Conservation (phyloP, 2,888 invertebrate genomes). For the Chrysomela aeneicollis region DNA sequence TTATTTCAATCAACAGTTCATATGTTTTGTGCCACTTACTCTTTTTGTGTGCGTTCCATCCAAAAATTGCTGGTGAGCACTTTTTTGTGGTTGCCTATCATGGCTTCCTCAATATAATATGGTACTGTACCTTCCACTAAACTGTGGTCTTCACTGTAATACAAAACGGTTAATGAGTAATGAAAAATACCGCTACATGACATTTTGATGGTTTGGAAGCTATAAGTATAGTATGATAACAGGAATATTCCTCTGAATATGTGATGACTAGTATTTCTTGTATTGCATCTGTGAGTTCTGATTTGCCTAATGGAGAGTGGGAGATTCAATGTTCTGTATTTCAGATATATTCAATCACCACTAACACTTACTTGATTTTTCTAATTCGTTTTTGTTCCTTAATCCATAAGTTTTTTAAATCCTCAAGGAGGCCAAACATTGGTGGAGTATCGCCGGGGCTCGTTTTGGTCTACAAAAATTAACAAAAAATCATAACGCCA, state of each 20-base stretch:
- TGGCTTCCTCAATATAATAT: constrained; percentile 44
- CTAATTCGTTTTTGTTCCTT: constrained; percentile 41
- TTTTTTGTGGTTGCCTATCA: constrained; percentile 50
- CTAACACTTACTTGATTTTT: constrained; percentile 42
- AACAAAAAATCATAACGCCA: constrained; percentile 7
- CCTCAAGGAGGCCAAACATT: constrained; percentile 41
- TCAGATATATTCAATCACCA: background rate
- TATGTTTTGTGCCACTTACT: constrained; percentile 49
- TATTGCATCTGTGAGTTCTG: no score
- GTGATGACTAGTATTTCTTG: no score
- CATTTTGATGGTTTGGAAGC: no score
- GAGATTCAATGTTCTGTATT: no score
- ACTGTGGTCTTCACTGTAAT: constrained; percentile 44
- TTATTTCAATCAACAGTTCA: no score
- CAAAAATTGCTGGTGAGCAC: constrained; percentile 56
- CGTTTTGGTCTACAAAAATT: constrained; percentile 40
- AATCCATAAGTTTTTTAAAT: constrained; percentile 46
- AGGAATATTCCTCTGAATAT: no score
- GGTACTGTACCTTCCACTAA: constrained; percentile 40
- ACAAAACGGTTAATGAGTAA: background rate
- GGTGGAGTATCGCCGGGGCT: constrained; percentile 45
- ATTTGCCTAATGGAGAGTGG: no score
- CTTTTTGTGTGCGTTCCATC: constrained; percentile 52
- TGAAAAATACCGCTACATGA: no score
- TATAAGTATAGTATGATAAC: no score